These are phyloP conservation scores for Henicopernis longicauda DNA, from an alignment of 2,113 vertebrate genomes.

Conservation along the genomic window DNA sequence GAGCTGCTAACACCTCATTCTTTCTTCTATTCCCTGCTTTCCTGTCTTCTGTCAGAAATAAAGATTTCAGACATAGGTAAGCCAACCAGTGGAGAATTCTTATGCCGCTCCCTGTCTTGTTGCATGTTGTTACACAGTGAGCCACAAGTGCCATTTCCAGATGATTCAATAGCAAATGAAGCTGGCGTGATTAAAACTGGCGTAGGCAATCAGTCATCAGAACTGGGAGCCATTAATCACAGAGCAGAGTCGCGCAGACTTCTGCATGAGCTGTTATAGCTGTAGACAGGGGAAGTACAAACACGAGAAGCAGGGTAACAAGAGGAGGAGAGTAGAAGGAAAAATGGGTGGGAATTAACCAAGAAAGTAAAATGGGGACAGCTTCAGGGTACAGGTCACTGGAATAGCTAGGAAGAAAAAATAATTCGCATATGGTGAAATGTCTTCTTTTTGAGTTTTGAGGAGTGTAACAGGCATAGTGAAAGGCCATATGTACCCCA, in stretches of 20 bases:
- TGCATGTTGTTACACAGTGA: conserved; percentile 70
- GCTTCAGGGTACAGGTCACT: not conserved
- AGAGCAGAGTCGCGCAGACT: not conserved
- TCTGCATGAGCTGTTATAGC: not conserved
- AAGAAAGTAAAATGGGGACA: not conserved
- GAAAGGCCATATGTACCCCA: not conserved
- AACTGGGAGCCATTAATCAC: conserved; percentile 52
- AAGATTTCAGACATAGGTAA: conserved; percentile 99
- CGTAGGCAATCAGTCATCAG: conserved; percentile 34
- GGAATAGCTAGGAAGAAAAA: not conserved
- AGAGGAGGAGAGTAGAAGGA: not conserved
- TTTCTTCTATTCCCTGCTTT: conserved; percentile 80
- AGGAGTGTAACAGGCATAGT: not conserved
- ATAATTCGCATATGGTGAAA: not conserved
- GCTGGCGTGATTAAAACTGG: conserved; percentile 46
- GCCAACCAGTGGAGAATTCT: conserved; percentile 72
- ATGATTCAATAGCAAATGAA: conserved; percentile 51
- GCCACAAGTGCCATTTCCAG: conserved; percentile 52
- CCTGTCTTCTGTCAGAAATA: conserved; percentile 94
- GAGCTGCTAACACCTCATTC: conserved; percentile 77
- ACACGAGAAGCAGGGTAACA: not conserved
- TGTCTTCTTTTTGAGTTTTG: not conserved
- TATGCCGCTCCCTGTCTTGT: conserved; percentile 66
- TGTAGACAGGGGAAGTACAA: not conserved
- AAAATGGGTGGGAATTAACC: not conserved